Conservation (phyloP, 2,888 invertebrate genomes). For the Catotricha subobsoleta region DNA sequence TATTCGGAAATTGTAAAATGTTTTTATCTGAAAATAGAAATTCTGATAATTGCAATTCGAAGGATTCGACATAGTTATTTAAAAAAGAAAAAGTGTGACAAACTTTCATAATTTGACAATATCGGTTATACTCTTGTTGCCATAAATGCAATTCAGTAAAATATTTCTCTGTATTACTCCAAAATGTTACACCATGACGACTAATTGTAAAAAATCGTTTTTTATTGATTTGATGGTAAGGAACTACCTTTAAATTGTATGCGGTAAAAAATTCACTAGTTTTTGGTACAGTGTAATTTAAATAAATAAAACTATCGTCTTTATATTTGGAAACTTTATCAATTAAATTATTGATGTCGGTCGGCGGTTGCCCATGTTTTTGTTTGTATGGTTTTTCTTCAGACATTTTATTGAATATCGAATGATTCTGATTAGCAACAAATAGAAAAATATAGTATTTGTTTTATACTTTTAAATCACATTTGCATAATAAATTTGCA, state of each 20-base stretch:
- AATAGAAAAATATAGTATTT: too few species aligned
- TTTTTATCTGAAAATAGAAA: conserved; percentile 36
- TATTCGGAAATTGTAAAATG: conserved; percentile 46
- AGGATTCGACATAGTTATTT: too few species aligned
- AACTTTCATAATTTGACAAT: conserved; percentile 55
- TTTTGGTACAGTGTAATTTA: conserved; percentile 54
- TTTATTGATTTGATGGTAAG: conserved; percentile 49
- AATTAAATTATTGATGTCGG: conserved; percentile 31
- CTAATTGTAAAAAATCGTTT: conserved; percentile 67
- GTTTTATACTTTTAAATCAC: too few species aligned
- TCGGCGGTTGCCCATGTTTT: conserved; percentile 16
- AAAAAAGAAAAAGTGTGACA: too few species aligned
- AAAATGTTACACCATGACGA: conserved; percentile 63
- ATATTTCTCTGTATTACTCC: conserved; percentile 48
- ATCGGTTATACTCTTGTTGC: conserved; percentile 69
- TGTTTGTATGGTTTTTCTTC: too few species aligned
- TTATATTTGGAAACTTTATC: conserved; percentile 33
- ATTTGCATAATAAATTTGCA: too few species aligned
- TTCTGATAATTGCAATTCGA: too few species aligned
- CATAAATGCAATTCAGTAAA: conserved; percentile 62
- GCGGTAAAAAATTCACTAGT: conserved; percentile 56
- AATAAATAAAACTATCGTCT: conserved; percentile 52
- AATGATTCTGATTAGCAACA: too few species aligned
- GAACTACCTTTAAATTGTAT: conserved; percentile 57
- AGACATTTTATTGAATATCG: too few species aligned